These are phyloP conservation scores for Peromyscus californicus DNA, from an alignment of 2,113 vertebrate genomes.

Conservation along the genomic window DNA sequence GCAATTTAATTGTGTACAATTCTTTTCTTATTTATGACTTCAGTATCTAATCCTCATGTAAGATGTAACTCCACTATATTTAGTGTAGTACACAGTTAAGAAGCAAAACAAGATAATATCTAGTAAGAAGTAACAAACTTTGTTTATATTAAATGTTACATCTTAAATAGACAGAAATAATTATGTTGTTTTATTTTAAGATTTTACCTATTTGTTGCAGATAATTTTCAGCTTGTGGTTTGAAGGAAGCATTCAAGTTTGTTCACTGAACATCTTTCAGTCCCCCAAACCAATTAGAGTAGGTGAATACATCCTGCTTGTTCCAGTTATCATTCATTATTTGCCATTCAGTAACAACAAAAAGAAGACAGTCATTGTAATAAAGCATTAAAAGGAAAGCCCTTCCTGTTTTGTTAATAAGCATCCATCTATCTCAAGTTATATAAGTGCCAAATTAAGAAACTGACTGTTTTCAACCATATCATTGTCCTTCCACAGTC, in stretches of 20 bases:
- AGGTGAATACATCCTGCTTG: constrained; percentile 71
- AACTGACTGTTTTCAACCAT: constrained; percentile 68
- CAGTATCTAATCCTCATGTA: constrained; percentile 21
- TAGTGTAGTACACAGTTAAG: constrained; percentile 33
- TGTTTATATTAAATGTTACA: constrained; percentile 51
- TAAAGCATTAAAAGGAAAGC: constrained; percentile 63
- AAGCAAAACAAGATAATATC: constrained; percentile 39
- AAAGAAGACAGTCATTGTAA: background rate
- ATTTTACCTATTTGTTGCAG: constrained; percentile 68
- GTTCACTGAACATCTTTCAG: constrained; percentile 64
- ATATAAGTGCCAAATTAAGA: background rate
- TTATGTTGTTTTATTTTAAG: constrained; percentile 53
- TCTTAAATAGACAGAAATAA: constrained; percentile 62
- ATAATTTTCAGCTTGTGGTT: constrained; percentile 70
- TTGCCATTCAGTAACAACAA: constrained; percentile 53
- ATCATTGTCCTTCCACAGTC: constrained; percentile 57
- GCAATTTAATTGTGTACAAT: constrained; percentile 41
- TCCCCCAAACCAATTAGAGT: constrained; percentile 46
- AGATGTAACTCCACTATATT: constrained; percentile 64
- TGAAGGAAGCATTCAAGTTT: constrained; percentile 56
- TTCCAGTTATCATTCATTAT: constrained; percentile 58
- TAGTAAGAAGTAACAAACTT: constrained; percentile 49
- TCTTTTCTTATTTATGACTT: constrained; percentile 25
- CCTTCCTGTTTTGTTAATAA: constrained; percentile 59
- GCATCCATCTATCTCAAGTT: constrained; percentile 58